Evolutionary conservation across 2,797 vertebrate species (phyloP).

Genomic region (Melanotaenia nigrans): DNA sequence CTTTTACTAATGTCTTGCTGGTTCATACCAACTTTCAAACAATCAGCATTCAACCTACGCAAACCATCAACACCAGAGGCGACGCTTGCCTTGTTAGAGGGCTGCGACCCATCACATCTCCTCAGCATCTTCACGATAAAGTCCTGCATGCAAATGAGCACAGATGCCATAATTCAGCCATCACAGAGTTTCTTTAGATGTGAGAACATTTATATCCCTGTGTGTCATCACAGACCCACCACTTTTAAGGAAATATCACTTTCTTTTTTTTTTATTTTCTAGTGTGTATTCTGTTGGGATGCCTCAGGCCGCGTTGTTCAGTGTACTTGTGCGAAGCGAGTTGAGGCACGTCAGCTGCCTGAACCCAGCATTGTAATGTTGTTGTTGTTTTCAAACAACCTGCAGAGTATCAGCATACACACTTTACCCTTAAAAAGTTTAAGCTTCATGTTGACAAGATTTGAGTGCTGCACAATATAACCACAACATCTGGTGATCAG

Average conservation of each 20-base stretch:
- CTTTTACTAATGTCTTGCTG: no score
- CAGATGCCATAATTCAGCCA: neutral
- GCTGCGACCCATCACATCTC: no score
- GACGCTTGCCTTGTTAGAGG: neutral
- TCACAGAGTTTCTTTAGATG: neutral
- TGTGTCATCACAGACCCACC: slow-evolving; percentile 8
- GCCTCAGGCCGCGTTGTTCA: slow-evolving; percentile 51
- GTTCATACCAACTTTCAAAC: neutral
- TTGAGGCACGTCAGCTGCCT: slow-evolving; percentile 39
- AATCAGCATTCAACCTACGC: neutral
- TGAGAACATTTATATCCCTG: neutral
- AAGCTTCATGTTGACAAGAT: neutral
- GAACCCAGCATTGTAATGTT: slow-evolving; percentile 15
- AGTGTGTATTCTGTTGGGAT: slow-evolving; percentile 28
- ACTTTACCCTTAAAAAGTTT: neutral
- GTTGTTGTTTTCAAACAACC: slow-evolving; percentile 42
- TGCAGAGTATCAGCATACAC: slow-evolving; percentile 21
- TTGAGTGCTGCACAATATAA: neutral
- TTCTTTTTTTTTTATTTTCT: slow-evolving; percentile 20
- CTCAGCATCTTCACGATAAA: neutral
- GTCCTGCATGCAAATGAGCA: neutral
- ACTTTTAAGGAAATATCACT: slow-evolving; percentile 5
- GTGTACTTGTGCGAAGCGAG: slow-evolving; percentile 34
- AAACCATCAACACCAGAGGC: neutral
- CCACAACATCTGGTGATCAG: neutral